Evolutionary conservation across 2,113 vertebrate species (phyloP), one percentile per base, ranked within the genome.

Genomic region (Chlorodrepanis virens): DNA sequence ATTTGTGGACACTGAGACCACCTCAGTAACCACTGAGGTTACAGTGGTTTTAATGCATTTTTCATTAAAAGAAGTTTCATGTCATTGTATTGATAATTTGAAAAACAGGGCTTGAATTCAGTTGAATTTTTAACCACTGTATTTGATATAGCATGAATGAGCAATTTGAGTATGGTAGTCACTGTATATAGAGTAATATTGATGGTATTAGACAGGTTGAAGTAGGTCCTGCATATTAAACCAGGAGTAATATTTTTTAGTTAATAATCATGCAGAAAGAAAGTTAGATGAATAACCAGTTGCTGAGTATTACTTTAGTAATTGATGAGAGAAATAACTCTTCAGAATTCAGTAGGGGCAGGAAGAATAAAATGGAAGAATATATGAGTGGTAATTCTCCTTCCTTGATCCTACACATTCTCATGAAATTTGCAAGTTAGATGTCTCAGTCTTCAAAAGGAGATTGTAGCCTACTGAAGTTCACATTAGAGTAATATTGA

Each of bases 391-490:
- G 85, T 94, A 89, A 87, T 90, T 96, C 60, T 64, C 12, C 15
- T 83, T 78, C 56, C 61, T 90, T 69, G 52, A 75, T 91, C 74
- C 65, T 44, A 60, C 37, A 40, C 18, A 23, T 67, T 75, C 44
- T 61, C 22, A 37, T 64, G 44, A 87, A 91, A 94, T 94, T 91
- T 94, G 44, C 63, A 81, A 83, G n/a, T 94, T 95, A 88, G 82
- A 87, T 89, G 68, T 56, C 77, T 87, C 29, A 28, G 49, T 67
- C 88, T 93, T 96, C 74, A 91, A 87, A 95, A 92, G 80, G 42
- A 94, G 60, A 68, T 63, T 74, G 49, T 64, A 84, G 67, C 37
- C 74, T 59, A 68, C 37, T 75, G 59, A 80, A 91, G 47, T 31
- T 23, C 54, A 14, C 35, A 50, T 82, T 67, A 93, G 60, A 29